phyloP scores from a whole-genome alignment of 2,888 invertebrate genomes.

The Litoditis marina region DNA sequence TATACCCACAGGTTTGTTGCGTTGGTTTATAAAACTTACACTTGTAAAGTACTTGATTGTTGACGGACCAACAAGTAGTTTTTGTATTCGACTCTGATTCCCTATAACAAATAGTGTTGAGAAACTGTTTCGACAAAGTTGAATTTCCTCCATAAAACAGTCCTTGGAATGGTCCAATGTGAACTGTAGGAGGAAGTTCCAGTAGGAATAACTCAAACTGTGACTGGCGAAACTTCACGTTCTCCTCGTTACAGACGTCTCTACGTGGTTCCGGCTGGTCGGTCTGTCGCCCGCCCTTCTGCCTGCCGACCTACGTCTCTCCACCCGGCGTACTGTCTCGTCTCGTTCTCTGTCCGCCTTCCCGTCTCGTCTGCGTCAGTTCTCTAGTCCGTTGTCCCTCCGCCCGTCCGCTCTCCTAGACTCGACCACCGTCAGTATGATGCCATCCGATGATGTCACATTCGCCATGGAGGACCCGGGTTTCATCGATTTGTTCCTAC shows the following conservation, averaged over 20 bases:
- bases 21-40: too few species aligned
- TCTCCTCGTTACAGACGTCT: conserved; percentile 33
- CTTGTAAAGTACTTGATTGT: too few species aligned
- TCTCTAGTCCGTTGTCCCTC: conserved; percentile 15
- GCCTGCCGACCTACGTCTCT: conserved; percentile 11
- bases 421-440: conserved; percentile 12
- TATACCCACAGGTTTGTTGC: not conserved
- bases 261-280: conserved; percentile 30
- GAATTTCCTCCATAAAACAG: too few species aligned
- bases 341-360: conserved; percentile 6
- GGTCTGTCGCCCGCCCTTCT: conserved; percentile 29
- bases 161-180: too few species aligned
- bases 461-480: conserved; percentile 32
- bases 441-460: conserved; percentile 14
- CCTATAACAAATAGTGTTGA: too few species aligned
- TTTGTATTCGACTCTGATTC: too few species aligned
- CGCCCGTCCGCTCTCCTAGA: conserved; percentile 13
- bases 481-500: conserved; percentile 29
- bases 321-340: not conserved
- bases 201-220: too few species aligned
- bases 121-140: too few species aligned
- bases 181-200: too few species aligned
- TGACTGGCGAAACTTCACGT: too few species aligned
- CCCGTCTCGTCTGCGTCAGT: conserved; percentile 1
- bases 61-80: too few species aligned